Conservation (phyloP, 2,888 invertebrate genomes). For the Drosophila basisetae region DNA sequence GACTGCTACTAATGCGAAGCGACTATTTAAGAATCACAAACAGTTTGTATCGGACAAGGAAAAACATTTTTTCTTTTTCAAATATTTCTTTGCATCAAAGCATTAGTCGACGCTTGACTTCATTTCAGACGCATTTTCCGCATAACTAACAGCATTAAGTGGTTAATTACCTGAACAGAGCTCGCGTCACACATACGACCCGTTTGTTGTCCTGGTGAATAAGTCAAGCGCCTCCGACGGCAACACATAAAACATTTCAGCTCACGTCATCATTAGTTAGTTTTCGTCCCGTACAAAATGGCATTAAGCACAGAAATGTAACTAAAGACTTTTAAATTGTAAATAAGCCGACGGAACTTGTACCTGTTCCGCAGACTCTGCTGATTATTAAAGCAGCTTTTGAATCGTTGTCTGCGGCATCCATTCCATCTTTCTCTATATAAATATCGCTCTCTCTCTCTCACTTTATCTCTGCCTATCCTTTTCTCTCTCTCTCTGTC, state of each 20-base stretch:
- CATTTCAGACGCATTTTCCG: neutral
- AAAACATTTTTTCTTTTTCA: neutral
- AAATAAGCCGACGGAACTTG: conserved; percentile 42
- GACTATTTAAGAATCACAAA: neutral
- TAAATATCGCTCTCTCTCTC: neutral
- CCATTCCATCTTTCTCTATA: neutral
- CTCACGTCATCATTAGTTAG: conserved; percentile 57
- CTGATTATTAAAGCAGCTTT: conserved; percentile 33
- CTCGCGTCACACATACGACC: conserved; percentile 40
- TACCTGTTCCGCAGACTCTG: conserved; percentile 15
- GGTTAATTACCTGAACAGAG: conserved; percentile 14
- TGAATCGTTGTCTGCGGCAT: conserved; percentile 29
- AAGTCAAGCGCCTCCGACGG: conserved; percentile 12
- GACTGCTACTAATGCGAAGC: neutral
- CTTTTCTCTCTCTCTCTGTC: conserved; percentile 7
- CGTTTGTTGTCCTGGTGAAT: conserved; percentile 31
- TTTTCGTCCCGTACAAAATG: conserved; percentile 33
- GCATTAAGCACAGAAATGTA: conserved; percentile 41
- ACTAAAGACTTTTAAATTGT: conserved; percentile 59
- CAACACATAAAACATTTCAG: conserved; percentile 26
- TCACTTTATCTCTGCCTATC: conserved; percentile 16
- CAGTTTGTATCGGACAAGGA: neutral
- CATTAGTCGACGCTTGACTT: neutral
- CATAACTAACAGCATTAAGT: conserved; percentile 12
- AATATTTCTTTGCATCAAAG: neutral